These are phyloP conservation scores for Trichonephila clavipes DNA, from an alignment of 1,140 invertebrate genomes.

Conservation along the genomic window DNA sequence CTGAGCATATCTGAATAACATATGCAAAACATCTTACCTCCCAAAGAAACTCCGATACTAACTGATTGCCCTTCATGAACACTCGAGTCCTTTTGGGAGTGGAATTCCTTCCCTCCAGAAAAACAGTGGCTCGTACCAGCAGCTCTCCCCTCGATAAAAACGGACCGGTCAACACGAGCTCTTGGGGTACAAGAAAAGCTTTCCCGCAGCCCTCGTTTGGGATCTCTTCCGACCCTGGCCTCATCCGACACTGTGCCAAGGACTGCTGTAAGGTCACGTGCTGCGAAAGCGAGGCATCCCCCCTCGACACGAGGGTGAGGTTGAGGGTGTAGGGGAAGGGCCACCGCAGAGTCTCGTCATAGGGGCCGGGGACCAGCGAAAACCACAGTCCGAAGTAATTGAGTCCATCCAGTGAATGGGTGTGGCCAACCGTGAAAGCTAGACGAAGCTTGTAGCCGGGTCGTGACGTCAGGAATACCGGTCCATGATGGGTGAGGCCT, in stretches of 20 bases:
- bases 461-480: conserved; percentile 61
- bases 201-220: conserved; percentile 75
- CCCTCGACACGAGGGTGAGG: conserved; percentile 66
- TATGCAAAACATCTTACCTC: neutral
- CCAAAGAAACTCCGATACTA: conserved; percentile 77
- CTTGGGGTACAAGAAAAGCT: conserved; percentile 71
- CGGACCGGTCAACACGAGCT: neutral
- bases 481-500: conserved; percentile 46
- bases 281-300: conserved; percentile 1
- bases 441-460: conserved; percentile 67
- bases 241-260: conserved; percentile 65
- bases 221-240: neutral
- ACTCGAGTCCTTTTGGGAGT: conserved; percentile 58
- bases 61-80: conserved; percentile 72
- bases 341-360: conserved; percentile 75
- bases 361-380: conserved; percentile 69
- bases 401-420: conserved; percentile 58
- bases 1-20: no score
- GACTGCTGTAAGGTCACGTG: conserved; percentile 50
- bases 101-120: conserved; percentile 36
- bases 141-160: conserved; percentile 53
- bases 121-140: conserved; percentile 56
- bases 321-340: conserved; percentile 73
- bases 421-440: conserved; percentile 19
- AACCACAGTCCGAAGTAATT: conserved; percentile 77